Base-by-base conservation (phyloP, 1,140 invertebrate species). In the Heliothis subflexa region DNA sequence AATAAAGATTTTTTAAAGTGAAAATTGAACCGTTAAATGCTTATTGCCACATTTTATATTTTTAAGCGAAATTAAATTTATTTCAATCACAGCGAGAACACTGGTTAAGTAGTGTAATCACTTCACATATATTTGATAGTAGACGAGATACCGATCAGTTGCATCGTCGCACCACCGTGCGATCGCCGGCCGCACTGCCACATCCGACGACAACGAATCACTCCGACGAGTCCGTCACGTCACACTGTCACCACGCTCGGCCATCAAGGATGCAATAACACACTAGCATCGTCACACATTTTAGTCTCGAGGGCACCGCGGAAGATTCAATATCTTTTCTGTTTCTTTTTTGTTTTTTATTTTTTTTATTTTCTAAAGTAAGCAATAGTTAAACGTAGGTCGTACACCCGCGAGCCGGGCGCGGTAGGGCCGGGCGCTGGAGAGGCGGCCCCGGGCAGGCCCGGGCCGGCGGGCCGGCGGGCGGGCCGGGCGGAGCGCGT, bases 21-120 rank as follows among this genome's bases (percentile, higher is more conserved):
- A 79, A 83, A 80, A 57, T 83, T 80, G 78, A 83, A 81, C 81
- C 52, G 82, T 81, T 88, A 88, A 88, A 88, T 88, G 85, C 85
- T 83, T 73, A 83, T 68, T 83, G 75, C 64, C 72, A 78, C 77
- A 68, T 85, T 80, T 66, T 33, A 47, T 78, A 73, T 76, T 80
- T 79, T 79, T 64, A 73, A 84, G 78, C 70, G 78, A 82, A 81
- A 82, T 77, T 77, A 71, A 79, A 70, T 86, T 49, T 45, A 61
- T 21, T 83, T 72, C 10, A 86, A 84, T 83, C 81, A 85, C 81
- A 85, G 81, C 82, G 82, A 82, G 66, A 79, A 83, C 85, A 78
- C 82, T 74, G 47, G 50, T 45, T 66, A 45, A 52, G 47, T 13
- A 80, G 61, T 55, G 72, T 70, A 47, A 62, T 57, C 55, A 61